Base-by-base conservation (phyloP, 2,888 invertebrate genomes). In the Scaptomyza polygonia region DNA sequence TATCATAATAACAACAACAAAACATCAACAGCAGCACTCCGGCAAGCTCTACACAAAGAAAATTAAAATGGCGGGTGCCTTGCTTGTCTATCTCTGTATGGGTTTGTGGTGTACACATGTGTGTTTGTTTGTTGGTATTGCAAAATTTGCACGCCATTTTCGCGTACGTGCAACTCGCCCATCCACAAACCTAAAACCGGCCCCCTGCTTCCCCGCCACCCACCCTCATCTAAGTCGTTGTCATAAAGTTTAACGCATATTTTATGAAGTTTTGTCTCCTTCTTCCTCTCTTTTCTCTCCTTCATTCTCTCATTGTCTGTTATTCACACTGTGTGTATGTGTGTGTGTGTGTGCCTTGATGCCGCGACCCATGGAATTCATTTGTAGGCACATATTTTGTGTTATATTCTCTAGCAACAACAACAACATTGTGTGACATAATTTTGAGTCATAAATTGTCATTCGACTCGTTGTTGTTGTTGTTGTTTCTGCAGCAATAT, bases 391-490 rank as follows among this genome's bases (percentile, higher is more conserved):
- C 74, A 74, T 74, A 74, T 70, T 74, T 74, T 67, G 75, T 63
- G 12, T 63, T 70, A 58, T 74, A 74, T 73, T 73, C 70, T 61
- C 45, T 32, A 57, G 29, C 52, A 52, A n/a, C 48, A 14, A 48
- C 32, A 34, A n/a, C 16, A 18, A 65, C 66, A 72, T 72, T 82
- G 83, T 83, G 83, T 78, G 81, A 84, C 84, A 84, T 81, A 76
- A 81, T 81, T 80, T 81, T 71, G 56, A 69, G 73, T 69, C 81
- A 81, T 81, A 81, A 81, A 81, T 81, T 81, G 78, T 65, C 70
- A 81, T 78, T 81, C n/a, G 73, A 52, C 54, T 69, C 45, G 45
- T 27, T 51, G 54, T 27, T 54, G 66, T 44, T 55, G 14, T 34
- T 53, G 59, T 12, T 36, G 34, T 36, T 14, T n/a, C 40, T 64